These are phyloP conservation scores for Albula glossodonta DNA, from an alignment of 2,113 vertebrate genomes.

Conservation along the genomic window DNA sequence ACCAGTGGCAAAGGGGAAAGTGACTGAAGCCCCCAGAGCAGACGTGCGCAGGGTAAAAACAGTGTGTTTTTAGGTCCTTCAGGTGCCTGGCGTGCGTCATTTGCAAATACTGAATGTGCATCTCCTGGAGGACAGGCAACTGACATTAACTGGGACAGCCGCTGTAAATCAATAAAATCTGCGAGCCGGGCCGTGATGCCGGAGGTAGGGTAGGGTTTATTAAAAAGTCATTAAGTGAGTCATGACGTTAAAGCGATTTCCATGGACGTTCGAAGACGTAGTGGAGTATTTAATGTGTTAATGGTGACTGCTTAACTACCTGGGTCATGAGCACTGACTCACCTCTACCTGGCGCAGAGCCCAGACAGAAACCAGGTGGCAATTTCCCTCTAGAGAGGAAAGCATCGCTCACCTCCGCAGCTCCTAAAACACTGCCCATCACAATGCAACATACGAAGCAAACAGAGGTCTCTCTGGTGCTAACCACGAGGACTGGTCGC, in stretches of 20 bases:
- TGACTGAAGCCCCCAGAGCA: not conserved
- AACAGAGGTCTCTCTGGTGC: not conserved
- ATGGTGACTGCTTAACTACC: constrained; percentile 55
- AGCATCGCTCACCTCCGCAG: not conserved
- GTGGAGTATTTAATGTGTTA: constrained; percentile 66
- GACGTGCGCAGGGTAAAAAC: not conserved
- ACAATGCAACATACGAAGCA: not conserved
- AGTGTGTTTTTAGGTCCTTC: not conserved
- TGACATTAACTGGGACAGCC: not conserved
- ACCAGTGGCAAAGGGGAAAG: not conserved
- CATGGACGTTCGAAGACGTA: constrained; percentile 41
- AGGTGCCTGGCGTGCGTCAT: not conserved
- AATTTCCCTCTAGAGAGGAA: constrained; percentile 19
- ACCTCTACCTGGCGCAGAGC: constrained; percentile 45
- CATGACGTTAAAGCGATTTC: constrained; percentile 34
- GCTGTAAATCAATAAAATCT: not conserved
- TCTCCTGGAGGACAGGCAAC: not conserved
- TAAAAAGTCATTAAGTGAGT: constrained; percentile 42
- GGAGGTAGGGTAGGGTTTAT: constrained; percentile 36
- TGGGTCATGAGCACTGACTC: constrained; percentile 56
- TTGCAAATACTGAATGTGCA: not conserved
- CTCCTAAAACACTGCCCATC: too few species aligned
- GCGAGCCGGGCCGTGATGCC: constrained; percentile 33
- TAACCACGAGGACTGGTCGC: too few species aligned
- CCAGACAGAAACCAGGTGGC: constrained; percentile 48